Conservation (phyloP, 1,140 invertebrate species). For the Melitaea cinxia region DNA sequence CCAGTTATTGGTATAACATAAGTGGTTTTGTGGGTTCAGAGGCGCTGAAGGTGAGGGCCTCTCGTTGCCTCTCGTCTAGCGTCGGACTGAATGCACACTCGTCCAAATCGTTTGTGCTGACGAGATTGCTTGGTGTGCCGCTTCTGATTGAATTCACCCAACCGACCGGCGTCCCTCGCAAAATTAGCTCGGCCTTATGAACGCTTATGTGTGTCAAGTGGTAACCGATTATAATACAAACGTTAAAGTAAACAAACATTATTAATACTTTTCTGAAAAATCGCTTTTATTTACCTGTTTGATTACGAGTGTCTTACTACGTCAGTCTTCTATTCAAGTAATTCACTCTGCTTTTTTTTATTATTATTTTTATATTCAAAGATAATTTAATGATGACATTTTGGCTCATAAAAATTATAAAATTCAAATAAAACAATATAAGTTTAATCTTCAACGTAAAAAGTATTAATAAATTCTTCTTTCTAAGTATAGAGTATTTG, state of each 20-base stretch:
- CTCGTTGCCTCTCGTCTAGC: conserved; percentile 52
- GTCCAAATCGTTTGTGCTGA: conserved; percentile 63
- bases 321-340: too few relatives aligned
- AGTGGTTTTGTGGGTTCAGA: conserved; percentile 53
- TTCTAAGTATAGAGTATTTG: too few relatives aligned
- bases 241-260: not conserved
- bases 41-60: conserved; percentile 51
- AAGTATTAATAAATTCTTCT: too few relatives aligned
- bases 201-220: conserved; percentile 67
- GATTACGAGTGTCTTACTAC: too few relatives aligned
- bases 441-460: too few relatives aligned
- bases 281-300: too few relatives aligned
- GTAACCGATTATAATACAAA: conserved; percentile 13
- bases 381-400: too few relatives aligned
- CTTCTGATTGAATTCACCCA: conserved; percentile 75
- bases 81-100: conserved; percentile 66
- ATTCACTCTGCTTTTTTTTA: too few relatives aligned
- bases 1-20: conserved; percentile 40
- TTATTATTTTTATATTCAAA: too few relatives aligned
- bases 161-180: conserved; percentile 52
- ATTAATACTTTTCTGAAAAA: too few relatives aligned
- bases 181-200: conserved; percentile 71
- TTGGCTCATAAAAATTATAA: too few relatives aligned
- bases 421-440: too few relatives aligned
- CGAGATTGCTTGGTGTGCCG: conserved; percentile 73